Conservation (phyloP, 1,140 invertebrate genomes). For the Rhysida immarginata region DNA sequence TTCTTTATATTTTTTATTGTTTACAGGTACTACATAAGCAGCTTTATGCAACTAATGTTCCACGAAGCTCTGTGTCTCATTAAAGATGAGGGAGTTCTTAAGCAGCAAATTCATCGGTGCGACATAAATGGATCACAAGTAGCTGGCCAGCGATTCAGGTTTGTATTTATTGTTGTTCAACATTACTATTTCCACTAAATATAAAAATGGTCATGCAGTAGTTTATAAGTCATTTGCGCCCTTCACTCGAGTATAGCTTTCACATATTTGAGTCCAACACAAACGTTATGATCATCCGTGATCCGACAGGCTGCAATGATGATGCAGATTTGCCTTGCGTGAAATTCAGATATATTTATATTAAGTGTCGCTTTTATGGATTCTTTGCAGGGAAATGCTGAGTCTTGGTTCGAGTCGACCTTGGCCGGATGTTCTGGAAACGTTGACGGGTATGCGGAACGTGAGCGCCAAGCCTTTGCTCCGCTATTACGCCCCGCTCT, state of each 20-base stretch:
- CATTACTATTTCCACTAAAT: too few species aligned
- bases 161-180: too few species aligned
- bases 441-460: constrained; percentile 52
- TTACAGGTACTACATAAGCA: constrained; percentile 18
- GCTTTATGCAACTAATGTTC: constrained; percentile 29
- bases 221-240: too few species aligned
- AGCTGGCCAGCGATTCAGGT: constrained; percentile 55
- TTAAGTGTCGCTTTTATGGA: too few species aligned
- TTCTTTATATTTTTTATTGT: too few species aligned
- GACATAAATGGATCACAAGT: constrained; percentile 64
- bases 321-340: constrained; percentile 10
- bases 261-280: too few species aligned
- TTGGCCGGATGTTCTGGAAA: constrained; percentile 67
- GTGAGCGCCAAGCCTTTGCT: constrained; percentile 57
- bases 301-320: not conserved
- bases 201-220: too few species aligned
- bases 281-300: too few species aligned
- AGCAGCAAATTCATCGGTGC: constrained; percentile 46
- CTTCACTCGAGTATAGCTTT: too few species aligned
- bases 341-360: not conserved
- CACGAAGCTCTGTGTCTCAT: constrained; percentile 30
- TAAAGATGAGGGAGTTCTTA: constrained; percentile 19
- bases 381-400: constrained; percentile 52
- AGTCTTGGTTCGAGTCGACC: constrained; percentile 59
- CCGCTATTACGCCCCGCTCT: constrained; percentile 52